A percentile compares a stretch with the other conserved stretches of the same genome.
Evolutionary conservation across 2,797 vertebrate species (phyloP).

Genomic region (Meriones psammophilus): DNA sequence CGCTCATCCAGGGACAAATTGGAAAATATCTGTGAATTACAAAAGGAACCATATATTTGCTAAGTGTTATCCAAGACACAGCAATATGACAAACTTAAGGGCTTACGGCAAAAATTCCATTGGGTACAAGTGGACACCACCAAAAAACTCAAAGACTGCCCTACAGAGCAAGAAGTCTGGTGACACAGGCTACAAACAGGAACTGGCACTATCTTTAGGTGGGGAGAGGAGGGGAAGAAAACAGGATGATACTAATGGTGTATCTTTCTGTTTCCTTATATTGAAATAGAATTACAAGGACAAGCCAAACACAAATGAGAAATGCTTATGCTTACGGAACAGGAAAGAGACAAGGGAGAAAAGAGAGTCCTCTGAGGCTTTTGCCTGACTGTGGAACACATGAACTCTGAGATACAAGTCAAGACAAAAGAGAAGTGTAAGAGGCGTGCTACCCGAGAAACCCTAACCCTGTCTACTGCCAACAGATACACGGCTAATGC

Average conservation of each 20-base stretch:
- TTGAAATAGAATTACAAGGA: not conserved
- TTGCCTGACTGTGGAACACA: slow-evolving; percentile 1
- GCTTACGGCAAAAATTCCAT: slow-evolving; percentile 41
- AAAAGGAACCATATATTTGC: not conserved
- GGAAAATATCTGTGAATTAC: slow-evolving; percentile 94
- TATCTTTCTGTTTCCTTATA: not conserved
- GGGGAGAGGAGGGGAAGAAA: not conserved
- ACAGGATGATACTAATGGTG: not conserved
- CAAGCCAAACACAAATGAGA: not conserved
- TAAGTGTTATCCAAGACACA: slow-evolving; percentile 25
- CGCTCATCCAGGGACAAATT: slow-evolving; percentile 97
- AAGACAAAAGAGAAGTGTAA: no score
- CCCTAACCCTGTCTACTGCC: not conserved
- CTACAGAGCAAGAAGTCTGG: not conserved
- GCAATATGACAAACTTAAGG: not conserved
- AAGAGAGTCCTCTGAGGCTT: not conserved
- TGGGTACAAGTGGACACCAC: slow-evolving; percentile 32
- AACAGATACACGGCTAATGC: not conserved
- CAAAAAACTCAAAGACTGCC: not conserved
- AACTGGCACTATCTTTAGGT: not conserved
- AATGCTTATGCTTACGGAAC: not conserved
- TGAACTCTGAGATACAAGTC: not conserved
- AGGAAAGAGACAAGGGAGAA: not conserved
- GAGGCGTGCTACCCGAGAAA: no score
- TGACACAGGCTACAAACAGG: not conserved